A percentile compares a stretch with the other conserved stretches of the same genome.
phyloP scores from a whole-genome alignment of 2,888 invertebrate genomes.

The Dicycla oo region DNA sequence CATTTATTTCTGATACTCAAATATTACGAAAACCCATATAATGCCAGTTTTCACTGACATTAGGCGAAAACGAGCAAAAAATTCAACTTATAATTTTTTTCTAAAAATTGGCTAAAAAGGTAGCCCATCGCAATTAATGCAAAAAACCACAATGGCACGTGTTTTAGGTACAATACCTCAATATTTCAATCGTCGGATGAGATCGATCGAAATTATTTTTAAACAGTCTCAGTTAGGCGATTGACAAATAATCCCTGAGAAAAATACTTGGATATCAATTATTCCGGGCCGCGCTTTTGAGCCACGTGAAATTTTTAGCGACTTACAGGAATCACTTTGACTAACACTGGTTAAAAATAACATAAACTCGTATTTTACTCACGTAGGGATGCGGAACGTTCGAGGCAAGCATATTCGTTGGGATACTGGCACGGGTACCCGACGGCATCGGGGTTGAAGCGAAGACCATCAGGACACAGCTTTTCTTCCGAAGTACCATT shows the following conservation, averaged over 20 bases:
- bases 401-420: constrained; percentile 94
- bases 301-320: neutral
- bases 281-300: too few species aligned
- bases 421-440: constrained; percentile 96
- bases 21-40: neutral
- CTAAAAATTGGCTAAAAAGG: neutral
- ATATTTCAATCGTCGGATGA: neutral
- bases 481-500: constrained; percentile 94
- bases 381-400: constrained; percentile 92
- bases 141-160: neutral
- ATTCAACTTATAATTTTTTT: neutral
- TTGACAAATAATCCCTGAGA: neutral
- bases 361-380: constrained; percentile 76
- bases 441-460: constrained; percentile 92
- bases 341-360: neutral
- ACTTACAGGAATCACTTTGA: neutral
- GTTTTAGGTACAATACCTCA: neutral
- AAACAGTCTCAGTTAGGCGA: neutral
- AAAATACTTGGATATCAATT: neutral
- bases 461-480: constrained; percentile 95
- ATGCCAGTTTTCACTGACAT: neutral
- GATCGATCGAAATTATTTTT: neutral
- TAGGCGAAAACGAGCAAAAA: neutral
- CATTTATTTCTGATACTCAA: neutral
- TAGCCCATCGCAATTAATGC: neutral